These are phyloP conservation scores for Eristalis intricaria DNA, from an alignment of 2,888 invertebrate genomes.

Conservation along the genomic window DNA sequence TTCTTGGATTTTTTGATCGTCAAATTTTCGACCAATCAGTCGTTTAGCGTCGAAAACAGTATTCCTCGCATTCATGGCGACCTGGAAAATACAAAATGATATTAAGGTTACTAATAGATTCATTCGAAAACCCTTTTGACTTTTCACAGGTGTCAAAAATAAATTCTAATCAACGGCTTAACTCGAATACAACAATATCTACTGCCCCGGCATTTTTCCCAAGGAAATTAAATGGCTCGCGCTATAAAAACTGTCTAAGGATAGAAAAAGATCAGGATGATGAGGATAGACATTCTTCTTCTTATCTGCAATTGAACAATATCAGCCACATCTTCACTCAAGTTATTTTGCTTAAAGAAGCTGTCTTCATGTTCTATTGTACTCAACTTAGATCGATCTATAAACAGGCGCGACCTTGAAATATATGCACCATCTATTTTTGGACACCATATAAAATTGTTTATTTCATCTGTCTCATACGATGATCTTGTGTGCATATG, in stretches of 20 bases:
- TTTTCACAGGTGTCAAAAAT: too few species aligned
- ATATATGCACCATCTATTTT: background rate
- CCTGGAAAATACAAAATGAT: constrained; percentile 80
- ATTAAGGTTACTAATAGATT: background rate
- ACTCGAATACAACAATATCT: too few species aligned
- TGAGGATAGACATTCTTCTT: too few species aligned
- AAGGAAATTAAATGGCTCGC: too few species aligned
- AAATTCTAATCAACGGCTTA: too few species aligned
- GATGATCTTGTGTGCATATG: background rate
- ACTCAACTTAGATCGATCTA: background rate
- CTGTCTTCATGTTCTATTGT: background rate
- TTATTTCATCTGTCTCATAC: background rate
- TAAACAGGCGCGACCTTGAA: background rate
- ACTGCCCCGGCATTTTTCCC: too few species aligned
- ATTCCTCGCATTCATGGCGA: constrained; percentile 90
- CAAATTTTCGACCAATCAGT: constrained; percentile 90
- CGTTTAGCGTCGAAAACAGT: constrained; percentile 93
- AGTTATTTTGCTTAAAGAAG: background rate
- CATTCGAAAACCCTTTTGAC: too few species aligned
- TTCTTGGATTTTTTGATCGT: constrained; percentile 89
- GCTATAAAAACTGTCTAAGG: too few species aligned
- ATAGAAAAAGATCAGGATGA: too few species aligned
- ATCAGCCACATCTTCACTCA: background rate
- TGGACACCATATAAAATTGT: background rate
- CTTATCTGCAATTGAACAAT: too few species aligned